Evolutionary conservation across 2,113 vertebrate genomes (phyloP), one percentile per base, ranked within the genome.

Genomic region (Xiphophorus hellerii): DNA sequence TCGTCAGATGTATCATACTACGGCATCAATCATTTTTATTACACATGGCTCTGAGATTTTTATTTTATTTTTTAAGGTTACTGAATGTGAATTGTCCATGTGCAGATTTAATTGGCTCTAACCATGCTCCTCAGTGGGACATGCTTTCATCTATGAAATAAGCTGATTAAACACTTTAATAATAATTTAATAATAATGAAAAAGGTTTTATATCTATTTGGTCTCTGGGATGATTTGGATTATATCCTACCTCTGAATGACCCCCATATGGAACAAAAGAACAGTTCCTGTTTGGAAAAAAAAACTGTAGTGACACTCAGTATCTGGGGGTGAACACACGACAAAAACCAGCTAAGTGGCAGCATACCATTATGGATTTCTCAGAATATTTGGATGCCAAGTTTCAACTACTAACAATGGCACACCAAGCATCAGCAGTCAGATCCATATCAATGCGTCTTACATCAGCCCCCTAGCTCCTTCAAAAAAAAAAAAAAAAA

Each of bases 11-110:
- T 66, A 73, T 61, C 66, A 27, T 68, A 75, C 54, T 78, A 51
- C 3, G 2, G 75, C 81, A 90, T 90, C 88, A 85, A 70, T 90
- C 91, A 86, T 74, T 84, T 89, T 88, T 87, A 90, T 90, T 84
- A 66, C 58, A 82, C 60, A 69, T 77, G 86, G 69, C 80, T 87
- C 78, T 84, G 84, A 85, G 64, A 75, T 82, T 85, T 85, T 87
- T 82, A 9, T 5, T 15, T 22, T 66, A 77, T 81, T 27, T 39
- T 66, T 82, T 81, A 83, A 89, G 87, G 86, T 90, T 88, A 87
- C 44, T 44, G 74, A 81, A 87, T 84, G 69, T 67, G 78, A 90
- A 88, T 84, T 80, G 72, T 73, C 69, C 30, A 76, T 86, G 62
- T 66, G 69, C 60, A 82, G 80, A 66, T 76, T 79, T 83, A 44